These are phyloP conservation scores for Hylaeus anthracinus DNA, from an alignment of 1,140 invertebrate species.

Conservation along the genomic window DNA sequence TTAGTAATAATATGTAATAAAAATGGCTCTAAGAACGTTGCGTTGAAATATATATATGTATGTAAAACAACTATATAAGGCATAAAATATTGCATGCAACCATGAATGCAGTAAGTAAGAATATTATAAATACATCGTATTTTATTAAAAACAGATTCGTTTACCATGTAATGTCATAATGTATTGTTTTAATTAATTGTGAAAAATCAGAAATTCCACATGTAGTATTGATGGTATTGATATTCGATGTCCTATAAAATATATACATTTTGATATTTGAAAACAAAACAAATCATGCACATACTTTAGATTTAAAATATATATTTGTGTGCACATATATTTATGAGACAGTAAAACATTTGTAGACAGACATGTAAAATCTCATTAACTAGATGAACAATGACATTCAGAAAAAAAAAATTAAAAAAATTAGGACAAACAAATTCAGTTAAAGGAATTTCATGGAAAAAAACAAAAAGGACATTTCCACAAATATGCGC, in stretches of 20 bases:
- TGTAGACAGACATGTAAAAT: slow-evolving; percentile 27
- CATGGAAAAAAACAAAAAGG: slow-evolving; percentile 60
- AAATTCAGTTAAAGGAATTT: slow-evolving; percentile 40
- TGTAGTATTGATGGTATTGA: background rate
- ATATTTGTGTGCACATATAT: slow-evolving; percentile 14
- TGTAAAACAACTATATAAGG: slow-evolving; percentile 4
- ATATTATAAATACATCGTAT: slow-evolving; percentile 32
- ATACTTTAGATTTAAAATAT: slow-evolving; percentile 17
- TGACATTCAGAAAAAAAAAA: slow-evolving; percentile 7
- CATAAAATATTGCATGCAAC: slow-evolving; percentile 15
- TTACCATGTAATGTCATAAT: slow-evolving; percentile 20
- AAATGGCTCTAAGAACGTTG: background rate
- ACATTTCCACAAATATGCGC: slow-evolving; percentile 69
- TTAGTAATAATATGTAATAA: background rate
- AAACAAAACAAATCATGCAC: slow-evolving; percentile 47
- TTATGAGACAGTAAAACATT: slow-evolving; percentile 19
- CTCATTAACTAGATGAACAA: slow-evolving; percentile 31
- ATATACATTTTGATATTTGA: slow-evolving; percentile 10
- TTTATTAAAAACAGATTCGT: slow-evolving; percentile 20
- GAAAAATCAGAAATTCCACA: slow-evolving; percentile 7
- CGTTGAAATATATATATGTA: background rate
- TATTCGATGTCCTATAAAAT: slow-evolving; percentile 9
- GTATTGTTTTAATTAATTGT: background rate
- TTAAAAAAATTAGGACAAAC: slow-evolving; percentile 36
- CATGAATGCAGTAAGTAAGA: slow-evolving; percentile 7